Percentiles rank a stretch among this genome's conserved stretches.
These are phyloP conservation scores for Pseudochirops corinnae DNA, from an alignment of 2,797 vertebrate species.

Conservation along the genomic window DNA sequence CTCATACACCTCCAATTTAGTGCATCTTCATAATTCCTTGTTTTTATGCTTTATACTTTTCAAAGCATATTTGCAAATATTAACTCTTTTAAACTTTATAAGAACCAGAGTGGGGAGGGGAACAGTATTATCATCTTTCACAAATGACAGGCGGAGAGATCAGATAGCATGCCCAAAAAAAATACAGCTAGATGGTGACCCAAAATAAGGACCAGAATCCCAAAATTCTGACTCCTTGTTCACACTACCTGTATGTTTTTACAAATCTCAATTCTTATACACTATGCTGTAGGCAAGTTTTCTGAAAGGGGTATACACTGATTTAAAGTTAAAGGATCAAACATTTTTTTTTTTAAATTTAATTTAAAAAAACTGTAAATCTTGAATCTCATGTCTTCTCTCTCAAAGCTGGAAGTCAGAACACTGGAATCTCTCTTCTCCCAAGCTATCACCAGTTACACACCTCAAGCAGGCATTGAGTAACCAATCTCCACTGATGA, in stretches of 20 bases:
- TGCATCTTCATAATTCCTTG: constrained; percentile 71
- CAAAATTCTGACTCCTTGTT: neutral
- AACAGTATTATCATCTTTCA: neutral
- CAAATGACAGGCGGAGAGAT: neutral
- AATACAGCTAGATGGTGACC: neutral
- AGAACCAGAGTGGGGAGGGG: neutral
- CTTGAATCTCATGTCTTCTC: neutral
- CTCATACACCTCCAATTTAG: constrained; percentile 47
- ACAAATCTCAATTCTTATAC: neutral
- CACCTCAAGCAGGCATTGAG: neutral
- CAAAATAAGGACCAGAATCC: neutral
- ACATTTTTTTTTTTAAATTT: too few species aligned
- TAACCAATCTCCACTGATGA: neutral
- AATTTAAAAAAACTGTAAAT: neutral
- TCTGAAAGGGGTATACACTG: neutral
- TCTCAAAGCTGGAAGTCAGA: neutral
- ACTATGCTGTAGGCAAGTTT: neutral
- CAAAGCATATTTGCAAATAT: neutral
- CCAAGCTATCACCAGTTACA: neutral
- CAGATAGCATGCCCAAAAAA: neutral
- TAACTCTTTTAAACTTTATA: neutral
- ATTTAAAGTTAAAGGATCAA: neutral
- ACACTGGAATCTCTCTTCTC: neutral
- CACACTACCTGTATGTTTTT: neutral
- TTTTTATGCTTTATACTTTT: constrained; percentile 56